Conservation (phyloP, 2,797 vertebrate genomes). For the Protonibea diacanthus region DNA sequence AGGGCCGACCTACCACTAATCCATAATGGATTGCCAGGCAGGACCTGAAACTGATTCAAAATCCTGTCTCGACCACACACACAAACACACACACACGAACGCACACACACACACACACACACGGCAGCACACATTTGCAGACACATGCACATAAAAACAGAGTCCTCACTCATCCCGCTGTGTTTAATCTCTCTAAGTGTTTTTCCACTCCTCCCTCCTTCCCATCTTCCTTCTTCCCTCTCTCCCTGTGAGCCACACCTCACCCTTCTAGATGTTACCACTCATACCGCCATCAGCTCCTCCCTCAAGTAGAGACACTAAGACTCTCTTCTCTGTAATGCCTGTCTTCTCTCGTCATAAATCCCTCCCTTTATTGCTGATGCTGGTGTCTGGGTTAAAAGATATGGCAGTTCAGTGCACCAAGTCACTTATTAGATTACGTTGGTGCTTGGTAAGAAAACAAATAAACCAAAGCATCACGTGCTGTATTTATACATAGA, state of each 20-base stretch:
- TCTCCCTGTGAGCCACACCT: slow-evolving; percentile 31
- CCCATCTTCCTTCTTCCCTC: slow-evolving; percentile 20
- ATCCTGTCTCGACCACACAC: slow-evolving; percentile 15
- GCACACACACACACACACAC: neutral
- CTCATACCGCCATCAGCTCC: slow-evolving; percentile 62
- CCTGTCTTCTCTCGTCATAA: slow-evolving; percentile 55
- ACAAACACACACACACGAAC: neutral
- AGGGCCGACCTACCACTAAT: slow-evolving; percentile 66
- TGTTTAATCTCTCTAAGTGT: slow-evolving; percentile 82
- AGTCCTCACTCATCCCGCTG: slow-evolving; percentile 56
- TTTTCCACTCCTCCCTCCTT: slow-evolving; percentile 57
- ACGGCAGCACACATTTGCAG: slow-evolving; percentile 59
- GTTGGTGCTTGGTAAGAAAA: slow-evolving; percentile 44
- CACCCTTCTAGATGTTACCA: slow-evolving; percentile 41
- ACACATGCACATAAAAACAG: slow-evolving; percentile 66
- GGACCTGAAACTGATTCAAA: slow-evolving; percentile 70
- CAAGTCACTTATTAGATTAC: slow-evolving; percentile 62
- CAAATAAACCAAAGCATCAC: slow-evolving; percentile 43
- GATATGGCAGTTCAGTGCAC: slow-evolving; percentile 26
- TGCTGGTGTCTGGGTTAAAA: slow-evolving; percentile 49
- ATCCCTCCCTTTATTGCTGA: slow-evolving; percentile 67
- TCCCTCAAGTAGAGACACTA: slow-evolving; percentile 49
- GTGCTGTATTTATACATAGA: neutral
- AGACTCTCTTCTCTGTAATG: slow-evolving; percentile 43
- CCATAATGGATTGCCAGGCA: slow-evolving; percentile 68